These are phyloP conservation scores for Synchiropus splendidus DNA, from an alignment of 2,113 vertebrate species.

Conservation along the genomic window DNA sequence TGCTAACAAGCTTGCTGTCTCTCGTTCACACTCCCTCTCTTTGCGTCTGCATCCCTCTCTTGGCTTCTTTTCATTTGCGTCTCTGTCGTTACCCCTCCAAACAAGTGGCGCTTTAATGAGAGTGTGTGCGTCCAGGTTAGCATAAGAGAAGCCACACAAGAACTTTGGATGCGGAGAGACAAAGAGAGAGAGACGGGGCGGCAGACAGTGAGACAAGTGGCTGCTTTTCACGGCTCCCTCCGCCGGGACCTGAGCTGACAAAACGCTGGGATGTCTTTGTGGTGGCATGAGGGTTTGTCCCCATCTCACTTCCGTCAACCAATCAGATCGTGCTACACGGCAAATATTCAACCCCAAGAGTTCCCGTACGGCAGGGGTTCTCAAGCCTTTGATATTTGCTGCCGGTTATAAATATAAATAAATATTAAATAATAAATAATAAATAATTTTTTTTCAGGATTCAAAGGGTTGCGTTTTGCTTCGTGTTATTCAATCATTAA, in stretches of 20 bases:
- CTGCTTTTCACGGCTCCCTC: not conserved
- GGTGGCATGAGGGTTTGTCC: too few species aligned
- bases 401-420: too few species aligned
- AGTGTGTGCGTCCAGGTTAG: slow-evolving; percentile 52
- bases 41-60: slow-evolving; percentile 11
- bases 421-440: too few species aligned
- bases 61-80: slow-evolving; percentile 31
- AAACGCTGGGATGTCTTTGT: too few species aligned
- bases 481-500: too few species aligned
- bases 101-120: slow-evolving; percentile 29
- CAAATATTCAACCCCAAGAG: too few species aligned
- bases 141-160: slow-evolving; percentile 48
- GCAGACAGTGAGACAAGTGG: slow-evolving; percentile 25
- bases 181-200: slow-evolving; percentile 26
- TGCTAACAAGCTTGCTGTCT: slow-evolving; percentile 55
- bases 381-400: too few species aligned
- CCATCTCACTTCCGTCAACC: too few species aligned
- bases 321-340: too few species aligned
- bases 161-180: slow-evolving; percentile 47
- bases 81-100: slow-evolving; percentile 3
- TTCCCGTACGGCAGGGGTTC: too few species aligned
- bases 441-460: too few species aligned
- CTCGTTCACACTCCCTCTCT: slow-evolving; percentile 29
- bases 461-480: too few species aligned
- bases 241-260: not conserved